Conservation (phyloP, 2,888 invertebrate species). For the Gortyna flavago region DNA sequence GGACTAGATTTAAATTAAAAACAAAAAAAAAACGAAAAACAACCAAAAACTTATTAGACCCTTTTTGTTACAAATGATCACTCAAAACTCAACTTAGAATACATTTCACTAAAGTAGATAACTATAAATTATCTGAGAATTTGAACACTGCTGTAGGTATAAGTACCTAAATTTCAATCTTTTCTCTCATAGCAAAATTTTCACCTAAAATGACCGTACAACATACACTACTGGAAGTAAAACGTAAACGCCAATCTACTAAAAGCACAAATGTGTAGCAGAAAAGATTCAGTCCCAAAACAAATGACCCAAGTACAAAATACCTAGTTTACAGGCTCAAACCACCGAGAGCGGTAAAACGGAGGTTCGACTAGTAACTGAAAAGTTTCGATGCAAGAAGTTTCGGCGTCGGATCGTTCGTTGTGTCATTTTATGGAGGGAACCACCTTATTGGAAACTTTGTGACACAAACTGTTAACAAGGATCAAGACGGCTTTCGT, state of each 20-base stretch:
- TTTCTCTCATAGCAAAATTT: background rate
- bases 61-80: background rate
- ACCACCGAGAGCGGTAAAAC: conserved; percentile 27
- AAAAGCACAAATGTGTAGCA: background rate
- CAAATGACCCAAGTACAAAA: conserved; percentile 35
- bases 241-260: background rate
- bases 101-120: no score
- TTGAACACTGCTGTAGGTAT: background rate
- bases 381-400: conserved; percentile 57
- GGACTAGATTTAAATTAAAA: no score
- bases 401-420: conserved; percentile 40
- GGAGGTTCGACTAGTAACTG: conserved; percentile 6
- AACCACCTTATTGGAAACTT: conserved; percentile 52
- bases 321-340: conserved; percentile 20
- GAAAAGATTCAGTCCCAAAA: conserved; percentile 20
- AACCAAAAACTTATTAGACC: background rate
- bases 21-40: no score
- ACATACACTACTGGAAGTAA: conserved; percentile 12
- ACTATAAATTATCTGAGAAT: background rate
- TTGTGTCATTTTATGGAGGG: conserved; percentile 53
- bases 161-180: background rate
- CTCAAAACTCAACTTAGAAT: background rate
- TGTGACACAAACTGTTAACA: conserved; percentile 54
- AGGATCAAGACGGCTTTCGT: conserved; percentile 47
- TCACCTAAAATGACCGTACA: background rate